Conservation (phyloP, 2,888 invertebrate species). For the Drosophila falleni region DNA sequence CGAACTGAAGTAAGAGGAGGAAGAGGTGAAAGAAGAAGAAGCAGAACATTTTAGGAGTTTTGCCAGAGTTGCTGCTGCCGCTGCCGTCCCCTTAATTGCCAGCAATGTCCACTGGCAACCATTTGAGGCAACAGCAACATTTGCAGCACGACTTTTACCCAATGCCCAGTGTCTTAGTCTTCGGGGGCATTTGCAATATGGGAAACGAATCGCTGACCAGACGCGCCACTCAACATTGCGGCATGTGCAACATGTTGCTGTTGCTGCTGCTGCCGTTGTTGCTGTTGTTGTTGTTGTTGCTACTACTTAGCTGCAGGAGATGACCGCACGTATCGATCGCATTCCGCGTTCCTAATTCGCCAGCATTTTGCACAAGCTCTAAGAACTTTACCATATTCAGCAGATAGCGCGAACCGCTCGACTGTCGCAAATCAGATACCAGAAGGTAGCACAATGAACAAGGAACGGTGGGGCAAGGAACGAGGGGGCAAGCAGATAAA, state of each 20-base stretch:
- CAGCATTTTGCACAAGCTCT: slow-evolving; percentile 65
- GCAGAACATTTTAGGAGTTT: slow-evolving; percentile 45
- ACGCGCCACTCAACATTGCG: slow-evolving; percentile 72
- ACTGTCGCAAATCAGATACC: slow-evolving; percentile 82
- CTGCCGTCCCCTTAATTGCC: slow-evolving; percentile 73
- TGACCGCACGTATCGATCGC: slow-evolving; percentile 82
- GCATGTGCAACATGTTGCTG: slow-evolving; percentile 79
- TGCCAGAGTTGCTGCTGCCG: slow-evolving; percentile 13
- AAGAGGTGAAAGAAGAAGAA: slow-evolving; percentile 17
- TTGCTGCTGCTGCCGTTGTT: slow-evolving; percentile 1
- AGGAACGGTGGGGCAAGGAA: neutral
- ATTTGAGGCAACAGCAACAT: slow-evolving; percentile 62
- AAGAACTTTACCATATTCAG: slow-evolving; percentile 76
- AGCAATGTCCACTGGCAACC: slow-evolving; percentile 65
- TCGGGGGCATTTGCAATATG: slow-evolving; percentile 77
- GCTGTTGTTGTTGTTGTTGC: slow-evolving; percentile 33
- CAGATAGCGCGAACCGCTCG: slow-evolving; percentile 61
- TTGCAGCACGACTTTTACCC: slow-evolving; percentile 52
- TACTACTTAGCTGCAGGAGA: slow-evolving; percentile 66
- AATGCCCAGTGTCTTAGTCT: slow-evolving; percentile 13
- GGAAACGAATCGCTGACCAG: slow-evolving; percentile 80
- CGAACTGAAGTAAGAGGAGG: neutral
- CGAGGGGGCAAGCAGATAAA: neutral
- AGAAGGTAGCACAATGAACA: slow-evolving; percentile 21
- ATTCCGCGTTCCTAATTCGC: slow-evolving; percentile 82